These are phyloP conservation scores for Distichodus sexfasciatus DNA, from an alignment of 2,797 vertebrate genomes.

Conservation along the genomic window DNA sequence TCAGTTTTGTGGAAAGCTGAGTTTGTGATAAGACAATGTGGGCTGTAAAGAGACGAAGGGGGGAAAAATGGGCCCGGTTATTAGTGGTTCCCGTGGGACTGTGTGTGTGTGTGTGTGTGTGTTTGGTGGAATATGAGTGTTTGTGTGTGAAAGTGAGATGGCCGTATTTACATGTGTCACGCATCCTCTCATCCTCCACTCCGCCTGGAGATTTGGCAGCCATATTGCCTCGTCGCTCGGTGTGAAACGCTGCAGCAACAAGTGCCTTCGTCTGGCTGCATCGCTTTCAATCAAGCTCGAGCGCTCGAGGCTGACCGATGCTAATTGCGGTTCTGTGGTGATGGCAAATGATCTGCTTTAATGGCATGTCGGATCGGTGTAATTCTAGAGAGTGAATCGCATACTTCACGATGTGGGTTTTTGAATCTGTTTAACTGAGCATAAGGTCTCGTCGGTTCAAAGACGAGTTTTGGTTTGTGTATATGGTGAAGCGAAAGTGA, in stretches of 20 bases:
- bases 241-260: constrained; percentile 53
- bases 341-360: constrained; percentile 21
- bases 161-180: constrained; percentile 59
- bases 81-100: constrained; percentile 46
- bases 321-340: constrained; percentile 25
- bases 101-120: constrained; percentile 20
- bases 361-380: constrained; percentile 6
- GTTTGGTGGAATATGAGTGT: constrained; percentile 1
- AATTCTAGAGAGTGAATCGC: neutral
- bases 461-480: no score
- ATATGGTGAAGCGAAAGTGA: no score
- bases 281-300: constrained; percentile 38
- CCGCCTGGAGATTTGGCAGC: constrained; percentile 55
- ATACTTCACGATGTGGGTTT: constrained; percentile 19
- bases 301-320: constrained; percentile 22
- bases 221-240: constrained; percentile 48
- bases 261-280: constrained; percentile 46
- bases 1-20: constrained; percentile 45
- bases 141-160: constrained; percentile 37
- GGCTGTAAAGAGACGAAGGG: constrained; percentile 48
- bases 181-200: constrained; percentile 43
- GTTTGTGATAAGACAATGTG: constrained; percentile 57
- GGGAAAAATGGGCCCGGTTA: constrained; percentile 40
- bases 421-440: no score
- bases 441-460: no score